Evolutionary conservation across 2,888 invertebrate genomes (phyloP).

Genomic region (Himalopsyche kuldschensis): DNA sequence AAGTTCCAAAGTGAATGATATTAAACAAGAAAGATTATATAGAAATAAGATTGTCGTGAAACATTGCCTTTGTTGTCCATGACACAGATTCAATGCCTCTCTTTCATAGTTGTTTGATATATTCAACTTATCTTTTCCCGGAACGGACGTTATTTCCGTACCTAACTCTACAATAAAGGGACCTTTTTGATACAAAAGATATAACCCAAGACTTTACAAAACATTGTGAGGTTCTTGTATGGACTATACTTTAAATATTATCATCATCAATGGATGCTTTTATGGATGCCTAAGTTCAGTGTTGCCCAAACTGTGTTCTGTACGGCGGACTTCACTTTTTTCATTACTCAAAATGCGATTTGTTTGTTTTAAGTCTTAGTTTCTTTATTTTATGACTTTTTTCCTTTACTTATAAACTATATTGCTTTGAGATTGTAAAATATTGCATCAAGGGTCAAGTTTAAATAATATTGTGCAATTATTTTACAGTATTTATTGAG

Average conservation of each 20-base stretch:
- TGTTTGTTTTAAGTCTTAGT: no score
- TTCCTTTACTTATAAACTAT: no score
- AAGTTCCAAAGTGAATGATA: no score
- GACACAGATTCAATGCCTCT: neutral
- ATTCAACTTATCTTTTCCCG: neutral
- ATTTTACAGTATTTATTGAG: no score
- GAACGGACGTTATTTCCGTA: neutral
- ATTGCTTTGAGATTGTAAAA: no score
- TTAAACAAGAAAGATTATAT: neutral
- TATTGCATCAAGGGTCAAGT: no score
- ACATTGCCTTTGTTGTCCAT: neutral
- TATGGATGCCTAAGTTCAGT: neutral
- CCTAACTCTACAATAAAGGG: neutral
- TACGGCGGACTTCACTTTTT: no score
- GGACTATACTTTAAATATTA: neutral
- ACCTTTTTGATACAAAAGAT: neutral
- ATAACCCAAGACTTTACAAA: neutral
- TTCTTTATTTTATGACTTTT: no score
- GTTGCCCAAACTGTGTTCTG: no score
- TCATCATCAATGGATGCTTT: neutral
- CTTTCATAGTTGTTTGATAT: neutral
- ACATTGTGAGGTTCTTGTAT: no score
- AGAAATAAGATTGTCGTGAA: neutral
- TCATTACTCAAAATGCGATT: no score
- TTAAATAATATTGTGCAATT: no score